Percentiles rank a stretch among this genome's conserved stretches.
These are phyloP conservation scores for Dendropsophus ebraccatus DNA, from an alignment of 2,113 vertebrate species.

Conservation along the genomic window DNA sequence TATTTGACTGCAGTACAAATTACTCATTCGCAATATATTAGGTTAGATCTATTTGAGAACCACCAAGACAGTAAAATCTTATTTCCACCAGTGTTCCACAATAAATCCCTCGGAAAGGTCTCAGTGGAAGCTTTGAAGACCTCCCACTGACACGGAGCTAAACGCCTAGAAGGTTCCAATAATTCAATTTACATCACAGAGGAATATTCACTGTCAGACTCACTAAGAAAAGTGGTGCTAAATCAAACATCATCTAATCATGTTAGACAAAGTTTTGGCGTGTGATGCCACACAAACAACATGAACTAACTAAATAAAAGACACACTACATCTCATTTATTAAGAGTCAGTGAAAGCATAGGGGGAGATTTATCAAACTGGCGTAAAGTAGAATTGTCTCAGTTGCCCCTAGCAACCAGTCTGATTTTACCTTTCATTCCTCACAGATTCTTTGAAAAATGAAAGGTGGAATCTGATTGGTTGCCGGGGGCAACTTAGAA, in stretches of 20 bases:
- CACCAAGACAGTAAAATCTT: conserved; percentile 32
- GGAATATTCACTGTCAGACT: conserved; percentile 69
- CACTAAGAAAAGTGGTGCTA: conserved; percentile 67
- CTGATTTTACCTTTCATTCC: too few relatives aligned
- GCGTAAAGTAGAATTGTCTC: too few relatives aligned
- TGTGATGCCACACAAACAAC: conserved; percentile 67
- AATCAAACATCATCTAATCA: conserved; percentile 71
- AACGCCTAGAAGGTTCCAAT: conserved; percentile 66
- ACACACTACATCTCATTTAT: conserved; percentile 64
- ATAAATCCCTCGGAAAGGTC: conserved; percentile 38
- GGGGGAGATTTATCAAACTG: too few relatives aligned
- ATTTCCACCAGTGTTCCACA: conserved; percentile 46
- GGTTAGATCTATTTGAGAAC: background rate
- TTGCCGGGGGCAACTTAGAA: too few relatives aligned
- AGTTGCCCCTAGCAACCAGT: too few relatives aligned
- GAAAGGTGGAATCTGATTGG: too few relatives aligned
- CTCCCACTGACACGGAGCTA: conserved; percentile 67
- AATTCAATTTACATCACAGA: conserved; percentile 72
- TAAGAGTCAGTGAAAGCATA: background rate
- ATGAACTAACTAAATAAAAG: conserved; percentile 64
- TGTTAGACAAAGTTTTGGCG: conserved; percentile 66
- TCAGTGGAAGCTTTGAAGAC: conserved; percentile 58
- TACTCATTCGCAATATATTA: background rate
- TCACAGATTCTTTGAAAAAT: too few relatives aligned
- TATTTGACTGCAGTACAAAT: background rate